A percentile compares a stretch with the other conserved stretches of the same genome.
phyloP scores from a whole-genome alignment of 2,113 vertebrate species.

The Taurulus bubalis region DNA sequence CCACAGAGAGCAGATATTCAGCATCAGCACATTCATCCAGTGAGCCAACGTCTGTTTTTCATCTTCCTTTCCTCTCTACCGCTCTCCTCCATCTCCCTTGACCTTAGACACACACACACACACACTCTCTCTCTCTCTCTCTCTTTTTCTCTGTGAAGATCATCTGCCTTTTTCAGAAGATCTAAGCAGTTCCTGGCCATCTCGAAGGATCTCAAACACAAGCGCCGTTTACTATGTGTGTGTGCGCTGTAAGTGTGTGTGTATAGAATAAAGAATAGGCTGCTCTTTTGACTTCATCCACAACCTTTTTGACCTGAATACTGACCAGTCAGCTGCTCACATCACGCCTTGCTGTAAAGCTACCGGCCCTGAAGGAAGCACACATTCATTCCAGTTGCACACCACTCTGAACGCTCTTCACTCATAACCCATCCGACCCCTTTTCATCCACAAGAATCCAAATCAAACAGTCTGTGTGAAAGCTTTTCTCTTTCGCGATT shows the following conservation, averaged over 20 bases:
- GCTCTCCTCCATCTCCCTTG: slow-evolving; percentile 54
- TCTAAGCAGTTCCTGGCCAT: slow-evolving; percentile 66
- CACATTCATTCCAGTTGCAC: slow-evolving; percentile 8
- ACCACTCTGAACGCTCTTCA: slow-evolving; percentile 30
- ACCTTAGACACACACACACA: slow-evolving; percentile 47
- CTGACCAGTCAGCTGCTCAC: neutral
- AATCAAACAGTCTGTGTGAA: slow-evolving; percentile 62
- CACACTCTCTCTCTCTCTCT: neutral
- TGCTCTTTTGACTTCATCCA: slow-evolving; percentile 25
- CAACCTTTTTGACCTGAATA: slow-evolving; percentile 21
- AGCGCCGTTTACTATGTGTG: slow-evolving; percentile 29
- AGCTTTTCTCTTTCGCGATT: slow-evolving; percentile 45
- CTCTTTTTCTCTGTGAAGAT: slow-evolving; percentile 48
- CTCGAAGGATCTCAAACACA: slow-evolving; percentile 63
- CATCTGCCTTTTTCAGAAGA: slow-evolving; percentile 63
- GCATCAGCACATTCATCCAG: slow-evolving; percentile 65
- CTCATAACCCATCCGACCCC: slow-evolving; percentile 37
- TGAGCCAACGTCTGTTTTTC: slow-evolving; percentile 60
- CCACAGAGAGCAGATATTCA: slow-evolving; percentile 40
- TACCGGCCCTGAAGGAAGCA: neutral
- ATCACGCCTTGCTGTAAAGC: neutral
- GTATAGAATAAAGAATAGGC: slow-evolving; percentile 10
- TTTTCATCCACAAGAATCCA: slow-evolving; percentile 59
- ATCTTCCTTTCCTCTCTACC: slow-evolving; percentile 41
- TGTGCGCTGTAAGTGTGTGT: slow-evolving; percentile 2